Conservation (phyloP, 2,888 invertebrate genomes). For the Charanyca ferruginea region DNA sequence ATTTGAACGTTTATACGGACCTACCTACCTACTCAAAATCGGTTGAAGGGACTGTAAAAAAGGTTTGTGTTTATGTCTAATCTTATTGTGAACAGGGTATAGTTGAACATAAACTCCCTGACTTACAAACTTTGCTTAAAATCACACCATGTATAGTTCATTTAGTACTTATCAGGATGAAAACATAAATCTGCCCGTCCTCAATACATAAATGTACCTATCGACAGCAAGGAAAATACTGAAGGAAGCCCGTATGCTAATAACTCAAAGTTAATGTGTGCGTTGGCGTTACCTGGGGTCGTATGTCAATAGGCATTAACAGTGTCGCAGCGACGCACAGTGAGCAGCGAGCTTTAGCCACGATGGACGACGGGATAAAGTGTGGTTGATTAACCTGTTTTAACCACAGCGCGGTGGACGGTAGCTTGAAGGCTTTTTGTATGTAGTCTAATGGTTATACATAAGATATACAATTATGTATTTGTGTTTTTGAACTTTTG, state of each 20-base stretch:
- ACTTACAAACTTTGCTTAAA: not conserved
- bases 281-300: slow-evolving; percentile 33
- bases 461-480: too few species aligned
- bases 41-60: too few species aligned
- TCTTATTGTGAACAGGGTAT: too few species aligned
- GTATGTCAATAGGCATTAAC: slow-evolving; percentile 42
- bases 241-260: slow-evolving; percentile 29
- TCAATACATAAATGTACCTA: not conserved
- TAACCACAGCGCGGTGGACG: slow-evolving; percentile 6
- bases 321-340: slow-evolving; percentile 27
- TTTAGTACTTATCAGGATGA: not conserved
- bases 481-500: too few species aligned
- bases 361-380: slow-evolving; percentile 30
- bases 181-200: not conserved
- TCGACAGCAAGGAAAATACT: slow-evolving; percentile 31
- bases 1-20: too few species aligned
- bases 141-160: not conserved
- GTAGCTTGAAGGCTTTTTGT: slow-evolving; percentile 8
- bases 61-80: too few species aligned
- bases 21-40: too few species aligned
- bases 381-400: slow-evolving; percentile 40
- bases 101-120: not conserved
- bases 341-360: slow-evolving; percentile 38
- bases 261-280: slow-evolving; percentile 44
- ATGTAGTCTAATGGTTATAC: not conserved